These are phyloP conservation scores for Centrocercus urophasianus DNA, from an alignment of 2,113 vertebrate genomes.

Conservation along the genomic window DNA sequence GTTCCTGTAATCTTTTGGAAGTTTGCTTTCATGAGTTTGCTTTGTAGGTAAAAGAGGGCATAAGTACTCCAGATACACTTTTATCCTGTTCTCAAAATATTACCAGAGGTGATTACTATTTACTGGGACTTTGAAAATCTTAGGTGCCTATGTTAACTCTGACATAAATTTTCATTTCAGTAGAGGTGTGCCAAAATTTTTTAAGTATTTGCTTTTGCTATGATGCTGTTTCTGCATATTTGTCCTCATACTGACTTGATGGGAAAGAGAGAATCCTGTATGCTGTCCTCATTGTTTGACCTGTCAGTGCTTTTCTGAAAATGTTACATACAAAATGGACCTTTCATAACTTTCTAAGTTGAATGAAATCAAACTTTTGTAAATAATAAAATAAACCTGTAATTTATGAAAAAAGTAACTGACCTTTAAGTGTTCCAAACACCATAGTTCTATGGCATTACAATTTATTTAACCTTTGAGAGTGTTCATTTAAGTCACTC, in stretches of 20 bases:
- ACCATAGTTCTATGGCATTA: slow-evolving; percentile 69
- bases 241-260: neutral
- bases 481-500: slow-evolving; percentile 71
- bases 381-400: slow-evolving; percentile 39
- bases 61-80: fast-evolving
- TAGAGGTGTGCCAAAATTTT: neutral
- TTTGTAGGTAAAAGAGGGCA: neutral
- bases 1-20: neutral
- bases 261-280: neutral
- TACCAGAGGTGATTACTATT: neutral
- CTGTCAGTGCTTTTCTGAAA: neutral
- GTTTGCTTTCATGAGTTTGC: neutral
- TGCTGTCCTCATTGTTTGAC: neutral
- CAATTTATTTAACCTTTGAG: slow-evolving; percentile 83
- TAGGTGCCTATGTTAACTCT: neutral
- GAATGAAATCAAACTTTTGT: neutral
- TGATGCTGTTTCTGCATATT: neutral
- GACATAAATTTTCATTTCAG: neutral
- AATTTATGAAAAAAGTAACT: slow-evolving; percentile 30
- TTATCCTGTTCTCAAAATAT: neutral
- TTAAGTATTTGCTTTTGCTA: neutral
- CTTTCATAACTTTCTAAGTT: neutral
- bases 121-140: neutral
- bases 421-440: slow-evolving; percentile 79
- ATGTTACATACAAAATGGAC: neutral